Evolutionary conservation across 2,113 vertebrate species (phyloP).

Genomic region (Emydocephalus ijimae): DNA sequence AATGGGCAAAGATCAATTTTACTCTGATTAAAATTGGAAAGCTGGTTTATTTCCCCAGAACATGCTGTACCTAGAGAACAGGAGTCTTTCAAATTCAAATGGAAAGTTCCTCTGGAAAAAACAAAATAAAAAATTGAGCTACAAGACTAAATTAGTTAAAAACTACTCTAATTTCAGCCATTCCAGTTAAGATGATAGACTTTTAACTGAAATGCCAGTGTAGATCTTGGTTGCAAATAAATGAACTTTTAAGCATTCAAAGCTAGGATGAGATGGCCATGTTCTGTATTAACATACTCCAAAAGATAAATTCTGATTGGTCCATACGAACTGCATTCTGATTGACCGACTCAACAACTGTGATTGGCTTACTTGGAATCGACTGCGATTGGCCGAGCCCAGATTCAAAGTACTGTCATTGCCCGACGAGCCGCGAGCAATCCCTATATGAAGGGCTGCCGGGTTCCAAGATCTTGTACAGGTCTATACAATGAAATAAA

Average conservation of each 20-base stretch:
- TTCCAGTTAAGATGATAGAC: not conserved
- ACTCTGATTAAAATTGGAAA: not conserved
- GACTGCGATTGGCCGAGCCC: too few relatives aligned
- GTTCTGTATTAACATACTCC: too few relatives aligned
- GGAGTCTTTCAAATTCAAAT: not conserved
- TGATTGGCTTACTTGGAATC: too few relatives aligned
- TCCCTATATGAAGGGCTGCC: too few relatives aligned
- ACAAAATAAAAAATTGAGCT: not conserved
- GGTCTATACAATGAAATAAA: too few relatives aligned
- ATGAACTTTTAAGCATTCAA: not conserved
- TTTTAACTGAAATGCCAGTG: not conserved
- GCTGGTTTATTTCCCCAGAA: not conserved
- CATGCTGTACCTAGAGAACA: not conserved
- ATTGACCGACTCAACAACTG: too few relatives aligned
- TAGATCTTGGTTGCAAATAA: not conserved
- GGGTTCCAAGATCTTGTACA: too few relatives aligned
- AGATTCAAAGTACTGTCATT: too few relatives aligned
- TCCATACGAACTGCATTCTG: too few relatives aligned
- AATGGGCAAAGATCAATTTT: not conserved
- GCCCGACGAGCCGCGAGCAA: too few relatives aligned
- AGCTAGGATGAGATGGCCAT: not conserved
- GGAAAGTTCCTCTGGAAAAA: not conserved
- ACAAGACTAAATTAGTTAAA: not conserved
- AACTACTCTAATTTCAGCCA: not conserved
- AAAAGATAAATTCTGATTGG: too few relatives aligned